Conservation (phyloP, 92 coral and sea anemone genomes). For the Zoanthus sansibaricus region DNA sequence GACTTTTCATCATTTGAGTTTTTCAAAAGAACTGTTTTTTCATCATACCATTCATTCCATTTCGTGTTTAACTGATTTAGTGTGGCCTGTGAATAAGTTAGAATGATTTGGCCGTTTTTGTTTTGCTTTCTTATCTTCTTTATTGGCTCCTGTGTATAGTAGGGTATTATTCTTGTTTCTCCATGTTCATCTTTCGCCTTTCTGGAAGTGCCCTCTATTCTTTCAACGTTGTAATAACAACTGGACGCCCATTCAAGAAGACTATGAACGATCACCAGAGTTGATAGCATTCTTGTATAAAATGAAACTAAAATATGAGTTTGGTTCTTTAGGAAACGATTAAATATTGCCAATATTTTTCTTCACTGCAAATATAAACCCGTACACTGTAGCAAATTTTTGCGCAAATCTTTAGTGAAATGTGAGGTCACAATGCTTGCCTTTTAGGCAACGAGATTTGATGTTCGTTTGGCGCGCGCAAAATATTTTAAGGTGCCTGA, state of each 20-base stretch:
- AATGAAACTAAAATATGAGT: neutral
- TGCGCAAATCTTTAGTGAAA: neutral
- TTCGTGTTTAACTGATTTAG: constrained; percentile 1
- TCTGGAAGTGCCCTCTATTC: neutral
- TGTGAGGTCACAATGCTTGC: neutral
- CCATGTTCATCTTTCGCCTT: neutral
- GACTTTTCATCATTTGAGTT: neutral
- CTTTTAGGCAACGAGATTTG: neutral
- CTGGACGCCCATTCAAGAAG: constrained; percentile 13
- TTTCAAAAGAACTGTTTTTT: no score
- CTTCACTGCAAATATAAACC: neutral
- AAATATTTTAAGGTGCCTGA: neutral
- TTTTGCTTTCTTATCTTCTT: neutral
- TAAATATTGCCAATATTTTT: neutral
- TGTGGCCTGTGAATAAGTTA: neutral
- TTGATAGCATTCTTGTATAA: constrained; percentile 10
- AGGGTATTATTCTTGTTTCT: neutral
- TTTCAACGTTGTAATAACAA: neutral
- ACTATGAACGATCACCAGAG: constrained; percentile 12
- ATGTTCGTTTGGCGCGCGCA: neutral
- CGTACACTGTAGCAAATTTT: neutral
- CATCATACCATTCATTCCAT: constrained; percentile 1
- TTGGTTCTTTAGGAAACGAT: neutral
- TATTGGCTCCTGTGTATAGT: neutral
- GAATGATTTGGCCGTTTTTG: constrained; percentile 5